Evolutionary conservation across 2,113 vertebrate genomes (phyloP).

Genomic region (Microtus richardsoni): DNA sequence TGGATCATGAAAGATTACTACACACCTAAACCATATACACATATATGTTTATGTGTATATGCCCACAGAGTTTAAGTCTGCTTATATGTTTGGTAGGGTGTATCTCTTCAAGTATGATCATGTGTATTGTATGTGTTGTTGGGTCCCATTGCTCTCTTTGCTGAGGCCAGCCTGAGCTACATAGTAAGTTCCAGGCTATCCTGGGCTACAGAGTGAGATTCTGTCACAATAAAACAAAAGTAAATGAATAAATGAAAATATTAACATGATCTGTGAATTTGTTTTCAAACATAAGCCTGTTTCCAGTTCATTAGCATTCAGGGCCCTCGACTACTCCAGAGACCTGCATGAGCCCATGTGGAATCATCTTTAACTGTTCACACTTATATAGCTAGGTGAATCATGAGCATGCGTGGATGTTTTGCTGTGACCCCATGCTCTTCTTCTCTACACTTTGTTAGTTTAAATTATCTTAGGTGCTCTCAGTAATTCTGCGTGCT

Average conservation of each 20-base stretch:
- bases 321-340: conserved; percentile 4
- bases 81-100: neutral
- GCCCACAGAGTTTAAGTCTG: neutral
- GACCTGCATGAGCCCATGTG: neutral
- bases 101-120: neutral
- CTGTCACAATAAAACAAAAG: neutral
- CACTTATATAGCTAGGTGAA: neutral
- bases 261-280: conserved; percentile 3
- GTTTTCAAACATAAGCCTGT: conserved; percentile 17
- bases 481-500: neutral
- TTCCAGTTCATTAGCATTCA: conserved; percentile 6
- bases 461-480: neutral
- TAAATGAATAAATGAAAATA: neutral
- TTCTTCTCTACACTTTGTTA: neutral
- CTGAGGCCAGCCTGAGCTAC: neutral
- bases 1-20: neutral
- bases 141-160: neutral
- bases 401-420: no score
- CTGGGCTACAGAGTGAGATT: neutral
- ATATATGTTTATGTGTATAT: neutral
- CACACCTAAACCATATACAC: neutral
- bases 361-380: neutral
- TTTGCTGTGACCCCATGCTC: neutral
- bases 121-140: neutral
- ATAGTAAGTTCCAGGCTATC: neutral